phyloP scores from a whole-genome alignment of 2,888 invertebrate genomes.

The Cantharis flavilabris region DNA sequence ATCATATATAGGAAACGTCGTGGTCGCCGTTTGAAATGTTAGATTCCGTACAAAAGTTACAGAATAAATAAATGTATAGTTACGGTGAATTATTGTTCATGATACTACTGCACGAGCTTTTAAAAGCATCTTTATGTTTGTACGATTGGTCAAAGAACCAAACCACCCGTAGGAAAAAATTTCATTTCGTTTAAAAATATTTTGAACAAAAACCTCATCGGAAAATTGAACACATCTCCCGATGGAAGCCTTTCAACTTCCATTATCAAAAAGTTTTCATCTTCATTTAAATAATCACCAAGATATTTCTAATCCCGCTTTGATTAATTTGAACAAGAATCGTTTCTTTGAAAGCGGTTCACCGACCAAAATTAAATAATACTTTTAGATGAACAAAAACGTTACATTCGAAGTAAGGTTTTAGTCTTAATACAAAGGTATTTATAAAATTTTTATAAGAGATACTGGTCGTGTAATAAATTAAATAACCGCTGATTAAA shows the following conservation, averaged over 20 bases:
- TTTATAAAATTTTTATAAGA: constrained; percentile 19
- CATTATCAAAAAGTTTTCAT: constrained; percentile 48
- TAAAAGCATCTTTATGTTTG: constrained; percentile 19
- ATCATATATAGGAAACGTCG: constrained; percentile 47
- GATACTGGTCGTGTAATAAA: constrained; percentile 18
- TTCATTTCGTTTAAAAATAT: neutral
- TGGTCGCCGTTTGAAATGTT: constrained; percentile 29
- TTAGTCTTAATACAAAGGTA: constrained; percentile 9
- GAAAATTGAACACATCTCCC: constrained; percentile 38
- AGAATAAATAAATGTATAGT: constrained; percentile 48
- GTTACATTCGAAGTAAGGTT: neutral
- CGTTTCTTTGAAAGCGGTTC: constrained; percentile 45
- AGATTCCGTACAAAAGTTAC: constrained; percentile 40
- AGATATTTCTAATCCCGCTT: constrained; percentile 51
- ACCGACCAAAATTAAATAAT: constrained; percentile 26
- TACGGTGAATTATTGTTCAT: constrained; percentile 45
- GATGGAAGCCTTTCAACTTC: constrained; percentile 44
- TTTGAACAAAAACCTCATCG: constrained; percentile 5
- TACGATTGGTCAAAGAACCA: constrained; percentile 18
- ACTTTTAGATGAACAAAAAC: constrained; percentile 23
- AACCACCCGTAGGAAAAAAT: constrained; percentile 15
- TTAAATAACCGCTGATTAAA: constrained; percentile 24
- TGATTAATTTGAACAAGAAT: constrained; percentile 50
- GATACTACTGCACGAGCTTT: neutral
- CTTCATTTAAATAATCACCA: constrained; percentile 54